Evolutionary conservation across 2,113 vertebrate species (phyloP).

Genomic region (Protobothrops mucrosquamatus): DNA sequence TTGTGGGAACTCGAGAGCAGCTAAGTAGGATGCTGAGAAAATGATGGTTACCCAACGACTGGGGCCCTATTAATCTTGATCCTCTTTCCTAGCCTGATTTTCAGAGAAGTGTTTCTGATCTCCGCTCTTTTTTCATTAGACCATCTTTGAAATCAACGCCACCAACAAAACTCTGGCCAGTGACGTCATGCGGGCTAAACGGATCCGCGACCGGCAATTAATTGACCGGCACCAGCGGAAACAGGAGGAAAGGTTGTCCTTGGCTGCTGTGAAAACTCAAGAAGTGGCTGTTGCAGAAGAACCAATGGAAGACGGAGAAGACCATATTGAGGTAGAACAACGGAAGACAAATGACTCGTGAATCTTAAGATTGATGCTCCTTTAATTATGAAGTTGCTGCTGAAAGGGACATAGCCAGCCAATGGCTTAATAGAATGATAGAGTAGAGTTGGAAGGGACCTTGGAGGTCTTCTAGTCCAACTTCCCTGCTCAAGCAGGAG

Average conservation of each 20-base stretch:
- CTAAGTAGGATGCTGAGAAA: no score
- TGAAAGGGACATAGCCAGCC: neutral
- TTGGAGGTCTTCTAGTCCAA: no score
- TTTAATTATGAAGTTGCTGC: neutral
- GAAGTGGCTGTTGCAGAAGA: accelerated
- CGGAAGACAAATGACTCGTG: no score
- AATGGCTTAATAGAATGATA: neutral
- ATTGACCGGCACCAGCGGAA: constrained; percentile 78
- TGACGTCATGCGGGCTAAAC: constrained; percentile 86
- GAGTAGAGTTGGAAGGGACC: no score
- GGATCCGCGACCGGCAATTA: constrained; percentile 72
- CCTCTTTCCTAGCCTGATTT: neutral
- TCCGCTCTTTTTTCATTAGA: constrained; percentile 60
- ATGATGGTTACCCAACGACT: no score
- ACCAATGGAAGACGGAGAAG: neutral
- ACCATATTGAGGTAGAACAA: constrained; percentile 21
- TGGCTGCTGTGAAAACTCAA: constrained; percentile 39
- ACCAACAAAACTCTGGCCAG: constrained; percentile 79
- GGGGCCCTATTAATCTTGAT: no score
- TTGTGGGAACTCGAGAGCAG: no score
- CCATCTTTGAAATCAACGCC: constrained; percentile 96
- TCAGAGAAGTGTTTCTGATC: accelerated
- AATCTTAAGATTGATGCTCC: no score
- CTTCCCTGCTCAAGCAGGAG: no score
- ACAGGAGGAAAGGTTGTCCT: constrained; percentile 59